Evolutionary conservation across 1,140 invertebrate genomes (phyloP).

Genomic region (Euglossa dilemma): DNA sequence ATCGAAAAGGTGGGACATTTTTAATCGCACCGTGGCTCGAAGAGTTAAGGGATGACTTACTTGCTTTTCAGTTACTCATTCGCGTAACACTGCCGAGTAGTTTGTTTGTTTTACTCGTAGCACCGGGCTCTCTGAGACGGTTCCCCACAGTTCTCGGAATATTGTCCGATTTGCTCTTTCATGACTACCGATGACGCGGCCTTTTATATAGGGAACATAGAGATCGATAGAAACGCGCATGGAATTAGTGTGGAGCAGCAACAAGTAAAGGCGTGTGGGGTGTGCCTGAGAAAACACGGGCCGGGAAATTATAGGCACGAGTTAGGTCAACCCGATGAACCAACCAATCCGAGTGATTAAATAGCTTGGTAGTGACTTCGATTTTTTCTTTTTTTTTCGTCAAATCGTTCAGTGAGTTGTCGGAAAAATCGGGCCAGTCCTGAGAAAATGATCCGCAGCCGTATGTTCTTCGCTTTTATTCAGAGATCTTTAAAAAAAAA

Average conservation of each 20-base stretch:
- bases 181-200: conserved; percentile 47
- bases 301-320: conserved; percentile 35
- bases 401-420: not conserved
- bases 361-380: not conserved
- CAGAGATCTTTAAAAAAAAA: not conserved
- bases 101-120: not conserved
- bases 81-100: conserved; percentile 15
- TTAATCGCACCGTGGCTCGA: too few species aligned
- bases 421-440: not conserved
- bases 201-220: conserved; percentile 66
- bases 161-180: conserved; percentile 49
- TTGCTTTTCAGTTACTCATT: conserved; percentile 55
- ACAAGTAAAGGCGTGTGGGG: conserved; percentile 67
- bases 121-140: conserved; percentile 8
- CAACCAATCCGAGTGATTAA: not conserved
- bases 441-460: not conserved
- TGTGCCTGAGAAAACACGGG: conserved; percentile 38
- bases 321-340: not conserved
- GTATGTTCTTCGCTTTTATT: not conserved
- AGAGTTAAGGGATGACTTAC: conserved; percentile 40
- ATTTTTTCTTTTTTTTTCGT: not conserved
- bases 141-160: conserved; percentile 38
- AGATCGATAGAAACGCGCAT: conserved; percentile 77
- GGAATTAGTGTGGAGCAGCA: conserved; percentile 63
- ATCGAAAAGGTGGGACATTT: too few species aligned